Evolutionary conservation across 1,140 invertebrate species (phyloP), one percentile per base, ranked within the genome.

Genomic region (Gonatopus flavifemur): DNA sequence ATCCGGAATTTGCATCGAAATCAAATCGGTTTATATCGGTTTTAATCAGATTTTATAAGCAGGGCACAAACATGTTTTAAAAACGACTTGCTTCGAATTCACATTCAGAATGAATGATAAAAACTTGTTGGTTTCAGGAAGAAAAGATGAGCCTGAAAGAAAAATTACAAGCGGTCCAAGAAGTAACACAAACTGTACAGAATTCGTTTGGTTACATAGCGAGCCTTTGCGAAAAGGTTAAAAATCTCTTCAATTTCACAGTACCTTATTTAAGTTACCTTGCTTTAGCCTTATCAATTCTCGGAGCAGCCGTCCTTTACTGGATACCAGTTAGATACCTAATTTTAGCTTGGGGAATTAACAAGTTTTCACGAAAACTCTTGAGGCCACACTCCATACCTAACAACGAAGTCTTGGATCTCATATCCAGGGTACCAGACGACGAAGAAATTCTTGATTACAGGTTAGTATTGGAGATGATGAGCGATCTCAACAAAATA

Each of bases 241-340:
- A 94, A 83, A 98, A 98, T 76, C 89, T 94, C 46, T 94, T 98
- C 79, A 97, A 98, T 72, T 98, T 98, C 78, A 94, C 94, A 24
- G 91, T 98, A 52, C 94, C 96, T 40, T 98, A 97, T 81, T 79
- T 99, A 42, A 96, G 94, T 57, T 94, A 89, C 80, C 79, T 99
- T 62, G 93, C 94, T 13, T 89, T 98, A 49, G 74, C 92, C 8
- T 77, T 91, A 42, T 70, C 92, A 2, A 62, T 86, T 35, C 74
- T 84, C n/a, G 88, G 83, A 4, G 83, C 84, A 46, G 55, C 90
- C 28, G 85, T 98, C 3, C 78, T 99, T 3, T 98, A 98, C 68
- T 85, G 89, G 51, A 86, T 99, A 62, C 96, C 96, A 12, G 73
- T 98, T 25, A 83, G 96, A 67, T 95, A 90, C 74, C 80, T 99